Conservation (phyloP, 1,140 invertebrate species). For the Ceratosolen solmsi region DNA sequence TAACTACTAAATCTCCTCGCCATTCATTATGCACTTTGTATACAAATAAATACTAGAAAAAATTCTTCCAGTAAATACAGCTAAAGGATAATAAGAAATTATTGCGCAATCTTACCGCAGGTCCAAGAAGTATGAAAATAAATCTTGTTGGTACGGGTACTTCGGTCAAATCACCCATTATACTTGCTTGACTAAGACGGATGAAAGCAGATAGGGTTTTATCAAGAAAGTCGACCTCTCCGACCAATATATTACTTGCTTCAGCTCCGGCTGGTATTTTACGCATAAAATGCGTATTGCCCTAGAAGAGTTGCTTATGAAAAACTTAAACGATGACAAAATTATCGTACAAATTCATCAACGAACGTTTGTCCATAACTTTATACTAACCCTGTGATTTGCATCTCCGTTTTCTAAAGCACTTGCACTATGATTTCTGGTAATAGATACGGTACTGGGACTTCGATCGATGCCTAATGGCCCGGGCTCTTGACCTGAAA, state of each 20-base stretch:
- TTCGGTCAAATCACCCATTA: slow-evolving; percentile 96
- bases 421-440: slow-evolving; percentile 82
- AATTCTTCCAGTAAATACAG: too few species aligned
- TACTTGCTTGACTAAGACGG: slow-evolving; percentile 88
- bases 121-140: slow-evolving; percentile 94
- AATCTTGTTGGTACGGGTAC: slow-evolving; percentile 97
- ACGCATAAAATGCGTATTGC: slow-evolving; percentile 94
- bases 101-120: slow-evolving; percentile 76
- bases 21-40: too few species aligned
- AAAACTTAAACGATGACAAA: too few species aligned
- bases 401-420: slow-evolving; percentile 81
- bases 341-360: too few species aligned
- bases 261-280: slow-evolving; percentile 98
- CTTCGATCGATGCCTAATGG: slow-evolving; percentile 81
- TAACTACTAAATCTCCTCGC: too few species aligned
- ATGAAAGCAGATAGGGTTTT: slow-evolving; percentile 94
- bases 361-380: background rate
- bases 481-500: slow-evolving; percentile 71
- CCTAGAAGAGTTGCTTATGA: slow-evolving; percentile 71
- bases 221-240: slow-evolving; percentile 96
- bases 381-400: slow-evolving; percentile 73
- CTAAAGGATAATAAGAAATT: too few species aligned
- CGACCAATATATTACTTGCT: slow-evolving; percentile 97
- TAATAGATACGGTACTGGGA: slow-evolving; percentile 85
- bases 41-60: too few species aligned